Percentiles rank a stretch among this genome's conserved stretches.
These are phyloP conservation scores for Brotula barbata DNA, from an alignment of 2,797 vertebrate species.

Conservation along the genomic window DNA sequence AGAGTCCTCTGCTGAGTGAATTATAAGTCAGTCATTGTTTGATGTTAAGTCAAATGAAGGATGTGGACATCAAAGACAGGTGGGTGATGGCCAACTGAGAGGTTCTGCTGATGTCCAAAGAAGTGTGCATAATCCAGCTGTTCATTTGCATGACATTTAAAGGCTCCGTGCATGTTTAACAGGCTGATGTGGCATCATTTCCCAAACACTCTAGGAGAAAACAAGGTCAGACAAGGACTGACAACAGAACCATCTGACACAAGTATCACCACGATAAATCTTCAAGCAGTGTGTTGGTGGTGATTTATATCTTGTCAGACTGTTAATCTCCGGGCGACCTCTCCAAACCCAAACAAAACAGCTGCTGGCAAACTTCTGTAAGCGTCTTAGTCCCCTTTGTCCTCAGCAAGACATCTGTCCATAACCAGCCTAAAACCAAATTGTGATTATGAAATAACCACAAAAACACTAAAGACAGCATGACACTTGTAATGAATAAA, in stretches of 20 bases:
- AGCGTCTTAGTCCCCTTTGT: conserved; percentile 46
- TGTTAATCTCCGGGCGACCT: conserved; percentile 62
- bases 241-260: conserved; percentile 48
- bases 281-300: conserved; percentile 48
- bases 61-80: conserved; percentile 52
- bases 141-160: conserved; percentile 54
- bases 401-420: conserved; percentile 27
- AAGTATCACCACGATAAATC: conserved; percentile 32
- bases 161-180: conserved; percentile 41
- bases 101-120: conserved; percentile 56
- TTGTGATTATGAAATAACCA: too few relatives aligned
- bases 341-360: conserved; percentile 44
- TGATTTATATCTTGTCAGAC: conserved; percentile 55
- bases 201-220: conserved; percentile 49
- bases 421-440: neutral
- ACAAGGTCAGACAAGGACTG: conserved; percentile 51
- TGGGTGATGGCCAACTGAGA: conserved; percentile 52
- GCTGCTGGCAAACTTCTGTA: conserved; percentile 41
- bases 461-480: too few relatives aligned
- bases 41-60: conserved; percentile 55
- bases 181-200: conserved; percentile 68
- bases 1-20: conserved; percentile 59
- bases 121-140: conserved; percentile 65
- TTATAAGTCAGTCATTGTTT: conserved; percentile 61
- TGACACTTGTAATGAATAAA: too few relatives aligned